A percentile compares a stretch with the other conserved stretches of the same genome.
These are phyloP conservation scores for Sardinella longiceps DNA, from an alignment of 2,797 vertebrate species.

Conservation along the genomic window DNA sequence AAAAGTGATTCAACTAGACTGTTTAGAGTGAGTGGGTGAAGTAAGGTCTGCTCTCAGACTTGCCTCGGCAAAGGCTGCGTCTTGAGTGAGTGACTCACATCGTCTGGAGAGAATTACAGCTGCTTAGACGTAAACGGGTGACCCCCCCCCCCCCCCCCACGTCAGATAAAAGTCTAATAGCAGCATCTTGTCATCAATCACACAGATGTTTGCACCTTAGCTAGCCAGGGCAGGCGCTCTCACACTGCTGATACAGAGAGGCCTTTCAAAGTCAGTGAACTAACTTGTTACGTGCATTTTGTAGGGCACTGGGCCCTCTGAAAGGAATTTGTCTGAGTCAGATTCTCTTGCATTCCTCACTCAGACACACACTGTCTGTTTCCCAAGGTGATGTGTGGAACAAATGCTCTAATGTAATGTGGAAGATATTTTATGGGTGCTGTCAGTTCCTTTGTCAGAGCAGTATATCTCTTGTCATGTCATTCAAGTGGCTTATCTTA, in stretches of 20 bases:
- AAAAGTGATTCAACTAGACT: neutral
- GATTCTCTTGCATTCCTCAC: neutral
- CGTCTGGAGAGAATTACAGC: conserved; percentile 12
- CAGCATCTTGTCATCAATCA: neutral
- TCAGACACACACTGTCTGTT: neutral
- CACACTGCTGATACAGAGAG: neutral
- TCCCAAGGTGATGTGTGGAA: neutral
- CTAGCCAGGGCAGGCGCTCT: neutral
- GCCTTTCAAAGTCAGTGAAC: neutral
- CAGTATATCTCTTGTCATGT: neutral
- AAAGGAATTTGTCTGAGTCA: neutral
- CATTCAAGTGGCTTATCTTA: neutral
- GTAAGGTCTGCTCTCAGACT: neutral
- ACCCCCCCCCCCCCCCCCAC: too few species aligned
- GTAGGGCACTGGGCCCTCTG: neutral
- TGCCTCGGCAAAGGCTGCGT: neutral
- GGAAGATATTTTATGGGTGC: neutral
- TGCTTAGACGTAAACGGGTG: neutral
- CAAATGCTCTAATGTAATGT: neutral
- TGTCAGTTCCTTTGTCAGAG: neutral
- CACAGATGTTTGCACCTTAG: neutral
- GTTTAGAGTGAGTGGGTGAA: neutral
- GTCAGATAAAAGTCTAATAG: neutral
- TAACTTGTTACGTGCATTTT: neutral
- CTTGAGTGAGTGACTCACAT: neutral